Conservation (phyloP, 1,140 invertebrate species). For the Pogonomyrmex barbatus region DNA sequence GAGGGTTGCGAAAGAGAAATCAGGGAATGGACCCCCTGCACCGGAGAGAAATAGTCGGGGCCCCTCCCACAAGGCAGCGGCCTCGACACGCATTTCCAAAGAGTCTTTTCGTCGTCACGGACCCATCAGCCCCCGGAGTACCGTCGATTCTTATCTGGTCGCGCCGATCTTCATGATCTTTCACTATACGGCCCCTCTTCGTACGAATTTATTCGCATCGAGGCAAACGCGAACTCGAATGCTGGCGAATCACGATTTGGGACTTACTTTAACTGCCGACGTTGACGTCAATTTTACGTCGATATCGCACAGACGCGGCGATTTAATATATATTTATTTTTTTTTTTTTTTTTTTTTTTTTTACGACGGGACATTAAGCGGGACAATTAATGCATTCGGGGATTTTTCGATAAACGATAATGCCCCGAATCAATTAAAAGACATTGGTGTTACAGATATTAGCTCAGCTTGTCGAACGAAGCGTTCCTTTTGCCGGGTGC, state of each 20-base stretch:
- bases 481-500: background rate
- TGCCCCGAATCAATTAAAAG: constrained; percentile 48
- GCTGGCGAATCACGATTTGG: constrained; percentile 30
- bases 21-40: constrained; percentile 68
- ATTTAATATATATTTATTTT: no score
- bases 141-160: constrained; percentile 74
- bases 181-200: constrained; percentile 65
- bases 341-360: no score
- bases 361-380: constrained; percentile 57
- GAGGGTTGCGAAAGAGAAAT: constrained; percentile 79
- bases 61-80: constrained; percentile 77
- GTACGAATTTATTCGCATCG: constrained; percentile 69
- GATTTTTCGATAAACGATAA: constrained; percentile 49
- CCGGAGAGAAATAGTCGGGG: constrained; percentile 74
- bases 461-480: background rate
- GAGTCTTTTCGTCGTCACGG: constrained; percentile 78
- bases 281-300: constrained; percentile 46
- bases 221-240: background rate
- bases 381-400: constrained; percentile 21
- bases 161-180: constrained; percentile 74
- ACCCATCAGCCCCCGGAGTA: constrained; percentile 74
- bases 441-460: constrained; percentile 3
- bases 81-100: constrained; percentile 83
- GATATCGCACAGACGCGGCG: constrained; percentile 17
- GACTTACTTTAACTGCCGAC: constrained; percentile 47